phyloP scores from a whole-genome alignment of 2,797 vertebrate genomes.

The Parauchenoglanis ngamensis region DNA sequence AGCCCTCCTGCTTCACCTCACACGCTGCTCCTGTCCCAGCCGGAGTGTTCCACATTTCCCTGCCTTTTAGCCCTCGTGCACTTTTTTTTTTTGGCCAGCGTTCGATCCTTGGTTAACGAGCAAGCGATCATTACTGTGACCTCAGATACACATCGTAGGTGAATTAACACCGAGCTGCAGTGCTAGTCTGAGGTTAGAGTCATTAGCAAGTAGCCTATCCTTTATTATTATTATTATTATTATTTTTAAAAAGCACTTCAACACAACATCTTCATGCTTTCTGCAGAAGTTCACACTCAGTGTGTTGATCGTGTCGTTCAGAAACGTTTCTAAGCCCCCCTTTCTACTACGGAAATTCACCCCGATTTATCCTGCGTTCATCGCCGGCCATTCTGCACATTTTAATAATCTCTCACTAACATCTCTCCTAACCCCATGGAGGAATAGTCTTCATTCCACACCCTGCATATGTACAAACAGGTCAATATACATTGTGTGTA shows the following conservation, averaged over 20 bases:
- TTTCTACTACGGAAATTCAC: background rate
- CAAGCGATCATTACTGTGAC: background rate
- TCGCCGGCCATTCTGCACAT: background rate
- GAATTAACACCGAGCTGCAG: background rate
- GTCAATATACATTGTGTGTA: background rate
- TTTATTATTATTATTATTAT: background rate
- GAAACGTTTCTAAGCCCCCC: background rate
- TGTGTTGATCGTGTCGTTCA: background rate
- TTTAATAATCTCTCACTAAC: background rate
- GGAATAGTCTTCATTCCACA: background rate
- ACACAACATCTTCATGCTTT: background rate
- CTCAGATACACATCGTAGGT: background rate
- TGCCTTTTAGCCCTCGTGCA: background rate
- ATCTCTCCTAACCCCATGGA: background rate
- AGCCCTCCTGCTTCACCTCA: slow-evolving; percentile 12
- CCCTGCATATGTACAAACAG: background rate
- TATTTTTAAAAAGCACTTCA: background rate
- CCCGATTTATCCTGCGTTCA: background rate
- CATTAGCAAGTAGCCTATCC: background rate
- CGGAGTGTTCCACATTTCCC: background rate
- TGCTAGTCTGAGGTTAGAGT: background rate
- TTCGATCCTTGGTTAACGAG: background rate
- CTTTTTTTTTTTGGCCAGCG: background rate
- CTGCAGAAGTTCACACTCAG: background rate
- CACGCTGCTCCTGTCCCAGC: background rate